Evolutionary conservation across 2,888 invertebrate genomes (phyloP), one percentile per base, ranked within the genome.

Genomic region (Drosophila silvestris): DNA sequence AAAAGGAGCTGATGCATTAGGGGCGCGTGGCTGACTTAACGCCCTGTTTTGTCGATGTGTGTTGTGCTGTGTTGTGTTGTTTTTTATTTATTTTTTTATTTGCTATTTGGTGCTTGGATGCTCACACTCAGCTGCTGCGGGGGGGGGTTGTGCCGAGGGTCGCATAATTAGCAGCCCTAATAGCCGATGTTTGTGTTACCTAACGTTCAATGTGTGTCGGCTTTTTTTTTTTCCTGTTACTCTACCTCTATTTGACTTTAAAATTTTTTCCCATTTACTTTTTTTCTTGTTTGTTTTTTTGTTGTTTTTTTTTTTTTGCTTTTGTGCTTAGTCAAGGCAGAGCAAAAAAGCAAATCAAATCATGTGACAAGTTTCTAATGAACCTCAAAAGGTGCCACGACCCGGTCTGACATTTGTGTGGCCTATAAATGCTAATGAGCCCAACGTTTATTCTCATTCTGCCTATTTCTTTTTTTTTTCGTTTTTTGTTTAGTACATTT

Each of bases 311-410:
- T 52, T 61, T 44, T 19, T 47, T 62, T 59, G 26, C 26, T 59
- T 22, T 30, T 50, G 12, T 16, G 39, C 28, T 39, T 47, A 12
- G 56, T 59, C 47, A 26, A 32, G 7, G 32, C 26, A 33, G 22
- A 35, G 39, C 39, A n/a, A 51, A 58, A 60, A 67, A 70, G 79
- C 79, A 84, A 89, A 86, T 81, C 89, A 84, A 86, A 86, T 89
- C 89, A 89, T 89, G 89, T 86, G 85, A 86, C 89, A 86, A 89
- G 89, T 72, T 86, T 86, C 85, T 89, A 86, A 86, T 86, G 85
- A 86, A 86, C 89, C 85, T 74, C 61, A 62, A 74, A 75, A 74
- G 63, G 74, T 72, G 83, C 35, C 47, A 50, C 59, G 66, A 75
- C 69, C 68, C 78, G 67, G 32, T 51, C 79, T 69, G 77, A 67